Percentiles rank a stretch among this genome's conserved stretches.
phyloP scores from a whole-genome alignment of 2,113 vertebrate species.

The Gymnocephalus cernua region DNA sequence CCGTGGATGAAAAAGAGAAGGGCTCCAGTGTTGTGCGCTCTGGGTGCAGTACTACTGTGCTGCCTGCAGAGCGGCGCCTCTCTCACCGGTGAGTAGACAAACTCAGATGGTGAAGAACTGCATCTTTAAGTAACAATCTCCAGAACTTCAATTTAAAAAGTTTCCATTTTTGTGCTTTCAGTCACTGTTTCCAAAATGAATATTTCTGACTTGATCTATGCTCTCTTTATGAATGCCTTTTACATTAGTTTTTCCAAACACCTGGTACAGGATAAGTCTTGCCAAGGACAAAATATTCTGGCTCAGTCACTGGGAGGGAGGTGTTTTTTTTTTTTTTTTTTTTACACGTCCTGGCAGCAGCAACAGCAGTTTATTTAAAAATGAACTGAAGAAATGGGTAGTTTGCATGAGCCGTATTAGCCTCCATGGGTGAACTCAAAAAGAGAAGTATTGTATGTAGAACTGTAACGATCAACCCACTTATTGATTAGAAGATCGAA shows the following conservation, averaged over 20 bases:
- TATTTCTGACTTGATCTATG: neutral
- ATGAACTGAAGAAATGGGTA: constrained; percentile 39
- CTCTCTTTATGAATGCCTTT: constrained; percentile 28
- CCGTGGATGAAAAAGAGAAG: constrained; percentile 82
- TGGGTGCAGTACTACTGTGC: constrained; percentile 80
- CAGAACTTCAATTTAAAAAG: neutral
- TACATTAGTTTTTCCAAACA: constrained; percentile 54
- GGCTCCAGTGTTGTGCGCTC: constrained; percentile 75
- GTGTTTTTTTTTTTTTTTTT: constrained; percentile 48
- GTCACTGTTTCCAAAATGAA: neutral
- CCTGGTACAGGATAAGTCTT: constrained; percentile 54
- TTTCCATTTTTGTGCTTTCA: neutral
- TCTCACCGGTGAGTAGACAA: constrained; percentile 71
- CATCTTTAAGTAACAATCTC: neutral
- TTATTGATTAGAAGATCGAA: neutral
- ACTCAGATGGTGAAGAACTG: neutral
- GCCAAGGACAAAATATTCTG: constrained; percentile 57
- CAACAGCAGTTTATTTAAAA: constrained; percentile 61
- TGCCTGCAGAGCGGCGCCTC: constrained; percentile 78
- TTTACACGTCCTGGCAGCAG: constrained; percentile 61
- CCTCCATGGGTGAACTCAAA: constrained; percentile 12
- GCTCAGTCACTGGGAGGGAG: constrained; percentile 31
- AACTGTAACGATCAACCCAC: neutral
- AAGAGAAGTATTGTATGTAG: constrained; percentile 27
- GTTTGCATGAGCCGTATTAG: constrained; percentile 10